Percentiles rank a stretch among this genome's conserved stretches.
Conservation (phyloP, 1,140 invertebrate genomes). For the Ganaspis sp. region DNA sequence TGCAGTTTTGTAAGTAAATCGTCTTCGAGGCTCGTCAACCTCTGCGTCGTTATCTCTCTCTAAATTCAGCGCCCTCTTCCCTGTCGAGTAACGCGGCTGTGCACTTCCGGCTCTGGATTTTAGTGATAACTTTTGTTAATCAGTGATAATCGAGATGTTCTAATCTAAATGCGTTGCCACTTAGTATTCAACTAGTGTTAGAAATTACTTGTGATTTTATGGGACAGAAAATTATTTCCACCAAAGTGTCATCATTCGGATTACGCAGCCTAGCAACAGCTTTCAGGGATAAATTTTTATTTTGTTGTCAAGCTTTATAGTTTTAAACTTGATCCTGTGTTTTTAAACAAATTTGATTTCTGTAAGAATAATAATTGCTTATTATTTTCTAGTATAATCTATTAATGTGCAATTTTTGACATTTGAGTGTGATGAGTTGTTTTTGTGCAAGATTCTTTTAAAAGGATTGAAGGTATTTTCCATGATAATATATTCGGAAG, state of each 20-base stretch:
- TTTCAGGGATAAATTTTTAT: slow-evolving; percentile 32
- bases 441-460: neutral
- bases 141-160: neutral
- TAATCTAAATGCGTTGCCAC: neutral
- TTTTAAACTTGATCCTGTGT: neutral
- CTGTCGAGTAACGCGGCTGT: slow-evolving; percentile 44
- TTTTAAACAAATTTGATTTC: neutral
- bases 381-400: neutral
- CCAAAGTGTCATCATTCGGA: neutral
- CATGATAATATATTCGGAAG: too few relatives aligned
- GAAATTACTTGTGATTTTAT: neutral
- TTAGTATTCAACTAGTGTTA: neutral
- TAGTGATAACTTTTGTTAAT: slow-evolving; percentile 33
- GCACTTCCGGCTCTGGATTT: slow-evolving; percentile 57
- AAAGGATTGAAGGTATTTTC: neutral
- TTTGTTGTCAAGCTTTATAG: slow-evolving; percentile 25
- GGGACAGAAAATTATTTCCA: neutral
- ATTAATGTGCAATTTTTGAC: neutral
- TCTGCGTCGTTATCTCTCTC: slow-evolving; percentile 48
- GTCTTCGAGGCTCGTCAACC: slow-evolving; percentile 46
- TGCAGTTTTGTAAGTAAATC: slow-evolving; percentile 53
- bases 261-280: neutral
- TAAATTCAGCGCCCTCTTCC: slow-evolving; percentile 42
- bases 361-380: neutral
- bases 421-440: neutral